Percentiles rank a stretch among this genome's conserved stretches.
These are phyloP conservation scores for Gastrophryne carolinensis DNA, from an alignment of 2,797 vertebrate genomes.

Conservation along the genomic window DNA sequence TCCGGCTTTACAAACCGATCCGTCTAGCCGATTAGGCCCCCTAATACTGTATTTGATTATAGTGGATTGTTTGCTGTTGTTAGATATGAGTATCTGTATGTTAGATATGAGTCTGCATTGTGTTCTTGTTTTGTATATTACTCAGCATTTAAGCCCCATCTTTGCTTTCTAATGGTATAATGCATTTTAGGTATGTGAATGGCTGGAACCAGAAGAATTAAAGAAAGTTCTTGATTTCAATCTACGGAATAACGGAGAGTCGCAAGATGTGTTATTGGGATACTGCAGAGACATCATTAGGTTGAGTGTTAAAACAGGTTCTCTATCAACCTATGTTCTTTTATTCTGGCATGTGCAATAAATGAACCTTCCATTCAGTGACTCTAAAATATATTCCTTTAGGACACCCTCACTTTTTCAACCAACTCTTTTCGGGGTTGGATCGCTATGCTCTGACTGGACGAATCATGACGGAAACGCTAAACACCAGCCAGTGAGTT, in stretches of 20 bases:
- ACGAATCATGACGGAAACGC: conserved; percentile 78
- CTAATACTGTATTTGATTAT: too few species aligned
- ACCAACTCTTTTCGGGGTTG: conserved; percentile 82
- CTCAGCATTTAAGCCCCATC: too few species aligned
- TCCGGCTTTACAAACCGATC: too few species aligned
- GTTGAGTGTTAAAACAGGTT: conserved; percentile 85
- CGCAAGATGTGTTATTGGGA: conserved; percentile 68
- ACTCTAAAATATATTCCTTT: not conserved
- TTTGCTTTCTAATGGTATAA: not conserved
- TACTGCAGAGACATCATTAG: conserved; percentile 76
- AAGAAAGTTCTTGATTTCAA: conserved; percentile 78
- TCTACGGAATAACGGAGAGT: conserved; percentile 73
- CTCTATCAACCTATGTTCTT: not conserved
- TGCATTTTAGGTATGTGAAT: conserved; percentile 79
- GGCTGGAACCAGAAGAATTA: conserved; percentile 77
- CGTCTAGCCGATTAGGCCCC: too few species aligned
- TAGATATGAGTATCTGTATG: too few species aligned
- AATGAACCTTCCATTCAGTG: not conserved
- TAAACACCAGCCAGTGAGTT: conserved; percentile 87
- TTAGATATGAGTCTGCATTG: too few species aligned
- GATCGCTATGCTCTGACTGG: conserved; percentile 81
- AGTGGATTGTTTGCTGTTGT: too few species aligned
- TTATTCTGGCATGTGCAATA: not conserved
- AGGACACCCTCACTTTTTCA: conserved; percentile 87
- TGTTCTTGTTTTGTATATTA: too few species aligned